These are phyloP conservation scores for Actias luna DNA, from an alignment of 2,888 invertebrate species.

Conservation along the genomic window DNA sequence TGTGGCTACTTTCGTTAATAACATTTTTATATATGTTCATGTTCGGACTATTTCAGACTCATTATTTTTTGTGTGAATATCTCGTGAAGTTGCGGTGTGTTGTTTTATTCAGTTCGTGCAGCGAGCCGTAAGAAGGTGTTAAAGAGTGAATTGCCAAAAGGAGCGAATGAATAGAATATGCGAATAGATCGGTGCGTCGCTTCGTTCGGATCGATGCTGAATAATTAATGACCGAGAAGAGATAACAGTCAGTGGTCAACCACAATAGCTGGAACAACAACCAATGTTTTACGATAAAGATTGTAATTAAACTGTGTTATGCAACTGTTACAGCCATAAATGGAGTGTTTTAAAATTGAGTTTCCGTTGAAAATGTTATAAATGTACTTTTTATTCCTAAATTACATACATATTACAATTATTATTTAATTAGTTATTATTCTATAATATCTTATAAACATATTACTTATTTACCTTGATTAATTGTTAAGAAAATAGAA, in stretches of 20 bases:
- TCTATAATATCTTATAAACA: too few relatives aligned
- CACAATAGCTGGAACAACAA: constrained; percentile 26
- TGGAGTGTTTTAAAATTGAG: too few relatives aligned
- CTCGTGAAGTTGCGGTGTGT: constrained; percentile 56
- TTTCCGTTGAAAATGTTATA: too few relatives aligned
- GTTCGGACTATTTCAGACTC: constrained; percentile 36
- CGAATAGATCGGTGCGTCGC: constrained; percentile 52
- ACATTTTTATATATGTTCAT: background rate
- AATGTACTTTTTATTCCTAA: too few relatives aligned
- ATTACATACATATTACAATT: too few relatives aligned
- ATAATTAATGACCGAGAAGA: constrained; percentile 61
- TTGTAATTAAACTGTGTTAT: background rate
- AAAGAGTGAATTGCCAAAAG: constrained; percentile 75
- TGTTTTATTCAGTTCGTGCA: constrained; percentile 75
- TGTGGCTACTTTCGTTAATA: background rate
- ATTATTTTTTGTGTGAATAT: constrained; percentile 49
- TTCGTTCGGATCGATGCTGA: constrained; percentile 53
- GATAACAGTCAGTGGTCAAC: constrained; percentile 42
- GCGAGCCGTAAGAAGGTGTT: constrained; percentile 74
- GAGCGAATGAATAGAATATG: constrained; percentile 72
- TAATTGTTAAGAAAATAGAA: constrained; percentile 2
- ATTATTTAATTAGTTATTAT: too few relatives aligned
- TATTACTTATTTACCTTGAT: background rate
- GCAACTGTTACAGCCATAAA: background rate
- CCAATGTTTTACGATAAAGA: constrained; percentile 17